Conservation (phyloP, 2,113 vertebrate genomes). For the Ascaphus truei region DNA sequence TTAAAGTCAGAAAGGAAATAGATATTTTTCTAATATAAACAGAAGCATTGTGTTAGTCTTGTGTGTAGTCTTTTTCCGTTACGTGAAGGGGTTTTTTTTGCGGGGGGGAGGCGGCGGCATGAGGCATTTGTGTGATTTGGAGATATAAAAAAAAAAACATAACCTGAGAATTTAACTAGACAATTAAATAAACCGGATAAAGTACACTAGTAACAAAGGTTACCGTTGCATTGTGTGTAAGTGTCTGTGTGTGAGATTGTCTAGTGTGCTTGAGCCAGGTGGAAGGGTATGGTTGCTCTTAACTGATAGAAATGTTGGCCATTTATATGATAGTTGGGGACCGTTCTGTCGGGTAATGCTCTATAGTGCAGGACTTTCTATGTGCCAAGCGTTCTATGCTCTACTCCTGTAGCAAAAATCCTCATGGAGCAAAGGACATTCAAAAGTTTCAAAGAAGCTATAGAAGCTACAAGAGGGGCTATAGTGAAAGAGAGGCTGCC, state of each 20-base stretch:
- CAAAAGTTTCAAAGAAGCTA: no score
- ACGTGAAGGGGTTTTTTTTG: slow-evolving; percentile 11
- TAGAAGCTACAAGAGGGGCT: no score
- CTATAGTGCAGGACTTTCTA: not conserved
- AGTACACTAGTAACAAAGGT: slow-evolving; percentile 45
- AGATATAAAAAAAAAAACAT: slow-evolving; percentile 56
- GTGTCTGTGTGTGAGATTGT: no score
- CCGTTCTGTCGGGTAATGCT: not conserved
- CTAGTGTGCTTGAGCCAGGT: not conserved
- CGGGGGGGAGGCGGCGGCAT: not conserved
- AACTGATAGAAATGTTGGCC: no score
- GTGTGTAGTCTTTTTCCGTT: slow-evolving; percentile 27
- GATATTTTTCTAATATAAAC: slow-evolving; percentile 47
- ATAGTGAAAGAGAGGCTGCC: no score
- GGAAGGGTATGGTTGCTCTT: no score
- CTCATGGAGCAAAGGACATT: not conserved
- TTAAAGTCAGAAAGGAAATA: slow-evolving; percentile 48
- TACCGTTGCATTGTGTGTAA: not conserved
- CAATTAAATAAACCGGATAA: slow-evolving; percentile 53
- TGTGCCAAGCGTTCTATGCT: not conserved
- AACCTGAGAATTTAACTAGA: slow-evolving; percentile 57
- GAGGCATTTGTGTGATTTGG: slow-evolving; percentile 51
- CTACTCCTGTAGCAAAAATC: no score
- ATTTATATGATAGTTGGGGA: no score
- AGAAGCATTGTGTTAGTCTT: slow-evolving; percentile 51